Percentiles rank a stretch among this genome's conserved stretches.
Conservation (phyloP, 2,113 vertebrate genomes). For the Sphaerodactylus townsendi region DNA sequence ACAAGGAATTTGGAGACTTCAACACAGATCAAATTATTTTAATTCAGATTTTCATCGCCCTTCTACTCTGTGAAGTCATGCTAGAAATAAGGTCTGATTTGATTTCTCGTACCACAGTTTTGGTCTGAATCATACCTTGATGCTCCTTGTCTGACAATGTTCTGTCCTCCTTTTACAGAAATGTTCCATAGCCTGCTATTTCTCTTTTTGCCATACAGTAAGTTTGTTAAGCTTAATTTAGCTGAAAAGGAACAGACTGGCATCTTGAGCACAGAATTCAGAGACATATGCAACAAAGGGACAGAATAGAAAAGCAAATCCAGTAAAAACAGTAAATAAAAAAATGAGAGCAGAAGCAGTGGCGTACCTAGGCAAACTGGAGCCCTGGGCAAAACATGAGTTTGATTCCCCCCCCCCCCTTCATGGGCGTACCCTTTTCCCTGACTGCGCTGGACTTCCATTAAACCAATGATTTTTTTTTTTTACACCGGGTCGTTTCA, state of each 20-base stretch:
- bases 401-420: too few species aligned
- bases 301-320: too few species aligned
- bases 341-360: too few species aligned
- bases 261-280: not conserved
- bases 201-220: not conserved
- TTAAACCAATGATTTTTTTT: too few species aligned
- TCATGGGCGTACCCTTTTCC: too few species aligned
- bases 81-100: not conserved
- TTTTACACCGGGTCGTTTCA: too few species aligned
- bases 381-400: too few species aligned
- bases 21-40: not conserved
- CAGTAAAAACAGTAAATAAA: too few species aligned
- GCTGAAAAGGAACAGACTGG: not conserved
- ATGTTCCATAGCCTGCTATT: not conserved
- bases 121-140: not conserved
- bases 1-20: rapidly evolving
- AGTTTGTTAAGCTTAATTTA: not conserved
- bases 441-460: too few species aligned
- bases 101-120: not conserved
- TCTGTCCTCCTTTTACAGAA: not conserved
- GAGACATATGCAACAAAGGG: too few species aligned
- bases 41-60: not conserved
- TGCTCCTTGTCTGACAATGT: not conserved
- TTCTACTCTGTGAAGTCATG: not conserved
- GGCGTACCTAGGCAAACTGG: too few species aligned